These are phyloP conservation scores for Polydrusus cervinus DNA, from an alignment of 2,888 invertebrate genomes.

Conservation along the genomic window DNA sequence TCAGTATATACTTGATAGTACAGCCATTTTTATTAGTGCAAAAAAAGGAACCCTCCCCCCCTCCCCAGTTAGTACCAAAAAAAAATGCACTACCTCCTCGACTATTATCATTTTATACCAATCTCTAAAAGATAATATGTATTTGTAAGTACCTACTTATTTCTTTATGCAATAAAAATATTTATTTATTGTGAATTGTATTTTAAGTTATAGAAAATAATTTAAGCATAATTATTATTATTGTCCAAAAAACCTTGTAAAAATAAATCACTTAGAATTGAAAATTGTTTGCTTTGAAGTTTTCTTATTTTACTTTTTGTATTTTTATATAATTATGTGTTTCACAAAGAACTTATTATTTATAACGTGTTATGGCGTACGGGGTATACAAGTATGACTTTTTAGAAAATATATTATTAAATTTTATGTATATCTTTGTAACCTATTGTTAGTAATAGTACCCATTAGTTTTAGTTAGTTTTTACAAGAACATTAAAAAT, in stretches of 20 bases:
- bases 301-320: background rate
- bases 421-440: constrained; percentile 2
- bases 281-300: constrained; percentile 6
- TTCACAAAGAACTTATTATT: background rate
- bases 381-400: background rate
- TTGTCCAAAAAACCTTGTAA: background rate
- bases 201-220: constrained; percentile 8
- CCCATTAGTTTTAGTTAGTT: background rate
- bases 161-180: background rate
- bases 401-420: background rate
- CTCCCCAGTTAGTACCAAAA: too few relatives aligned
- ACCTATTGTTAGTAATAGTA: background rate
- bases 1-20: too few relatives aligned
- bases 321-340: constrained; percentile 1
- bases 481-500: background rate
- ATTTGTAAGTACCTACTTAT: too few relatives aligned
- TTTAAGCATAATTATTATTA: background rate
- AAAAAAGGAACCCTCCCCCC: too few relatives aligned
- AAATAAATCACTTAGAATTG: background rate
- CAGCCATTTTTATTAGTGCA: too few relatives aligned
- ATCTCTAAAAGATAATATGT: too few relatives aligned
- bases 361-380: background rate
- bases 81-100: too few relatives aligned
- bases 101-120: too few relatives aligned
- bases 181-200: background rate